Conservation (phyloP, 92 coral and sea anemone species). For the Bergia sp. region DNA sequence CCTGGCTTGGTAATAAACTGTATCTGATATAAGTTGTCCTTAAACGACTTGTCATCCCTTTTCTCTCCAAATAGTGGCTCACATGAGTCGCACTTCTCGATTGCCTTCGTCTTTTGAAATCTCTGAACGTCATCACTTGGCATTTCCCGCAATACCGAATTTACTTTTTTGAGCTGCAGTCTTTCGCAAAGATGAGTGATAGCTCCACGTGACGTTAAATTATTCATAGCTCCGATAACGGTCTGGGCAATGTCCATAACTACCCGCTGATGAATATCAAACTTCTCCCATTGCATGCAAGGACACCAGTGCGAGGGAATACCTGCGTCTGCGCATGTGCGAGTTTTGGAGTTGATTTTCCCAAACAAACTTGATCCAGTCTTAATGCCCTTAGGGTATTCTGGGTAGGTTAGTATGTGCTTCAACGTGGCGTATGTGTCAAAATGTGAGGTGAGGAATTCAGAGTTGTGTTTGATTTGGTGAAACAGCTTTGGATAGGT, state of each 20-base stretch:
- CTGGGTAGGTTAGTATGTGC: slow-evolving; percentile 83
- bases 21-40: slow-evolving; percentile 78
- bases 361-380: slow-evolving; percentile 79
- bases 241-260: slow-evolving; percentile 59
- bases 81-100: slow-evolving; percentile 72
- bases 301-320: slow-evolving; percentile 92
- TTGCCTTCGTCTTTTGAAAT: slow-evolving; percentile 55
- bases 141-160: slow-evolving; percentile 74
- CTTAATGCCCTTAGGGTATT: slow-evolving; percentile 63
- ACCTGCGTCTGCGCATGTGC: slow-evolving; percentile 80
- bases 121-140: slow-evolving; percentile 75
- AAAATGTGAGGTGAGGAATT: slow-evolving; percentile 85
- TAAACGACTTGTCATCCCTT: slow-evolving; percentile 57
- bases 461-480: slow-evolving; percentile 64
- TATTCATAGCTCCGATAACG: slow-evolving; percentile 68
- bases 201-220: slow-evolving; percentile 46
- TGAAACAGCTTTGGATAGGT: slow-evolving; percentile 59
- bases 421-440: slow-evolving; percentile 86
- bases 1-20: slow-evolving; percentile 78
- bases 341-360: slow-evolving; percentile 61
- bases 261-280: slow-evolving; percentile 56
- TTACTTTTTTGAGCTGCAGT: slow-evolving; percentile 60
- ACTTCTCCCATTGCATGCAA: slow-evolving; percentile 80
- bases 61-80: slow-evolving; percentile 58
- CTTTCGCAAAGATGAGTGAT: slow-evolving; percentile 48